phyloP scores from a whole-genome alignment of 2,113 vertebrate genomes.

The Isurus oxyrinchus region DNA sequence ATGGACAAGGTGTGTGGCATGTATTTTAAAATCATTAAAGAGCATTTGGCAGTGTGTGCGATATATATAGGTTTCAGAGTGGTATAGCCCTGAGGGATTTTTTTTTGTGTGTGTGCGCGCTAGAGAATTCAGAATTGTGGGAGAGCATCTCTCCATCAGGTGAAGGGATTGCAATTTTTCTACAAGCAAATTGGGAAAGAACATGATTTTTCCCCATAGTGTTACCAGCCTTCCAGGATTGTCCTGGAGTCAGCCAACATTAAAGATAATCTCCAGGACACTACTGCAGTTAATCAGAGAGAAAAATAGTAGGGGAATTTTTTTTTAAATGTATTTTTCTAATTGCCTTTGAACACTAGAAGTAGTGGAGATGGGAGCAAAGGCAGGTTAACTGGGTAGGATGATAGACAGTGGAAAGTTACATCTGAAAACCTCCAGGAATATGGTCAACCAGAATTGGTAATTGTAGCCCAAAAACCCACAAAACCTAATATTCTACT shows the following conservation, averaged over 20 bases:
- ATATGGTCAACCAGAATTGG: not conserved
- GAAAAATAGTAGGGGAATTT: not conserved
- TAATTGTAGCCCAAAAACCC: not conserved
- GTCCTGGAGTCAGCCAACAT: not conserved
- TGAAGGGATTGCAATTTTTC: not conserved
- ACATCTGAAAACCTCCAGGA: not conserved
- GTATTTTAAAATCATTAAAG: not conserved
- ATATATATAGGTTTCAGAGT: not conserved
- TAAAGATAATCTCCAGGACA: not conserved
- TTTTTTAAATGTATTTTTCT: not conserved
- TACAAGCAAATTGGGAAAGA: not conserved
- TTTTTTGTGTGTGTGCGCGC: too few species aligned
- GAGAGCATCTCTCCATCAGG: not conserved
- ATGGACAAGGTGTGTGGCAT: not conserved
- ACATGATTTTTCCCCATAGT: too few species aligned
- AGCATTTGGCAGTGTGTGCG: not conserved
- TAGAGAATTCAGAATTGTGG: not conserved
- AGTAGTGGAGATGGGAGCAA: not conserved
- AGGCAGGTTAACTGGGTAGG: too few species aligned
- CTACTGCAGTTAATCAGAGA: not conserved
- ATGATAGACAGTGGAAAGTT: not conserved
- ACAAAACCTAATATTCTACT: not conserved
- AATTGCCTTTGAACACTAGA: not conserved
- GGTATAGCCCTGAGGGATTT: too few species aligned
- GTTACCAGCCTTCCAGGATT: not conserved